phyloP scores from a whole-genome alignment of 2,797 vertebrate genomes.

The Odontamblyopus rebecca region DNA sequence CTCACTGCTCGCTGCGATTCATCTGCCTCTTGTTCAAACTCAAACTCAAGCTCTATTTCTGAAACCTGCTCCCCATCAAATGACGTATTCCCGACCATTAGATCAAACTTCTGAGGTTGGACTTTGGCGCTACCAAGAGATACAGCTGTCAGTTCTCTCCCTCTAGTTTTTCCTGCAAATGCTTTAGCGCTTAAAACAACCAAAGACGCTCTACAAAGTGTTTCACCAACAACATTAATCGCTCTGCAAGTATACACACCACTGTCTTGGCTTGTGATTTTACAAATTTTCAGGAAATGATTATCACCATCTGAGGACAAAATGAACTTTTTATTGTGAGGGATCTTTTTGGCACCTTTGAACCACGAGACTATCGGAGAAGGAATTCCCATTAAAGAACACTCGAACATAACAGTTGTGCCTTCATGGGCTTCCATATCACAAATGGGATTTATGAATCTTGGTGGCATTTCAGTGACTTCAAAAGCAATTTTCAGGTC shows the following conservation, averaged over 20 bases:
- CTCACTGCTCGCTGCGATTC: slow-evolving; percentile 82
- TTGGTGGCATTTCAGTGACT: slow-evolving; percentile 94
- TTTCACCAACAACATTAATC: slow-evolving; percentile 89
- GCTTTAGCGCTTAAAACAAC: slow-evolving; percentile 73
- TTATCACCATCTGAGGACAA: slow-evolving; percentile 85
- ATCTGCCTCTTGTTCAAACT: slow-evolving; percentile 79
- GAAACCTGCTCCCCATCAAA: slow-evolving; percentile 80
- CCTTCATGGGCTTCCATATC: slow-evolving; percentile 86
- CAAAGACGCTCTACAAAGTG: slow-evolving; percentile 85
- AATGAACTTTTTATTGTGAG: slow-evolving; percentile 81
- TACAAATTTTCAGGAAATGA: slow-evolving; percentile 86
- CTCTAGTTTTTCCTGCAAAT: slow-evolving; percentile 66
- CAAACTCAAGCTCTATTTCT: slow-evolving; percentile 89
- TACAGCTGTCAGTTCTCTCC: slow-evolving; percentile 74
- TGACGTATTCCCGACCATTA: slow-evolving; percentile 80
- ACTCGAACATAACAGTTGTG: slow-evolving; percentile 88
- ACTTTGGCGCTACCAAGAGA: slow-evolving; percentile 67
- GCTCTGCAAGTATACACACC: slow-evolving; percentile 89
- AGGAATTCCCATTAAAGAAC: slow-evolving; percentile 91
- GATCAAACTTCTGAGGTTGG: slow-evolving; percentile 79
- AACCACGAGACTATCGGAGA: slow-evolving; percentile 91
- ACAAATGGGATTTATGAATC: slow-evolving; percentile 89
- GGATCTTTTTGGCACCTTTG: slow-evolving; percentile 83
- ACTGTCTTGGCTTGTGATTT: slow-evolving; percentile 79
- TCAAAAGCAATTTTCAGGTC: slow-evolving; percentile 94